Base-by-base conservation (phyloP, 2,113 vertebrate species). In the Leptodactylus fuscus region DNA sequence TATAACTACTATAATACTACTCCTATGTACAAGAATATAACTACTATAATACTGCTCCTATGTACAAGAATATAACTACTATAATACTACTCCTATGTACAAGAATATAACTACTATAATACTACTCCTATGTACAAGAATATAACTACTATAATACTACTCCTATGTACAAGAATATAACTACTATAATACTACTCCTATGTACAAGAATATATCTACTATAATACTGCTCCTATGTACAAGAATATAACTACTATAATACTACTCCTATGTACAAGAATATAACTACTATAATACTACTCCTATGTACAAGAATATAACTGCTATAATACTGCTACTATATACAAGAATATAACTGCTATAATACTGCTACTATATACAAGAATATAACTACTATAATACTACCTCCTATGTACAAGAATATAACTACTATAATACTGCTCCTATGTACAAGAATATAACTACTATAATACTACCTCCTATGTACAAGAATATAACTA, bases 221-320 rank as follows among this genome's bases (percentile, higher is more conserved):
- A 62, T 62, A 62, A 62, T 62, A 62, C 58, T 62, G 58, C 24
- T 9, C 24, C 58, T 62, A 62, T 62, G 12, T 62, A 62, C 58
- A 62, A 29, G 58, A 62, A 62, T 62, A 62, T 62, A 62, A 62
- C 58, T 62, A 62, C 58, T 62, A 62, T 62, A 62, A 62, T 62
- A 62, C 58, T 62, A 24, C 18, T 5, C 58, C 55, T 60, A 60
- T 60, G n/a, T 60, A 60, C 58, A 62, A 29, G 58, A 62, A 62
- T 62, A 62, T 62, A 62, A 62, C 58, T 62, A 62, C 58, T 62
- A 29, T 62, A 62, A 62, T 62, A 62, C 58, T 62, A 24, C 24
- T 5, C 24, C 58, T 62, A 29, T 62, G 12, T 62, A 62, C 58
- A 62, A 15, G 24, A 62, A 62, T 62, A 62, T 62, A 29, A 62